These are phyloP conservation scores for Anolis carolinensis DNA, from an alignment of 2,113 vertebrate genomes.

Conservation along the genomic window DNA sequence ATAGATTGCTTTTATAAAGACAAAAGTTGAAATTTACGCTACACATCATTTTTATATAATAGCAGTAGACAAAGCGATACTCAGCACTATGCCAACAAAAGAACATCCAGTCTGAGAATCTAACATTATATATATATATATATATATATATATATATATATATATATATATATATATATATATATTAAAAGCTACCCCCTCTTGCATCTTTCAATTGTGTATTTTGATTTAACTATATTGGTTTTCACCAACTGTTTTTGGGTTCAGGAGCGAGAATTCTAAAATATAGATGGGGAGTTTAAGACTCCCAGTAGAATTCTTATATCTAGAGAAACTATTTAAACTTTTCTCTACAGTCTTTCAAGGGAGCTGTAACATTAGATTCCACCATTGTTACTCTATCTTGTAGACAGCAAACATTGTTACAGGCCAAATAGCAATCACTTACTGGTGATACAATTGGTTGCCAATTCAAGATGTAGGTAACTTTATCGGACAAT, in stretches of 20 bases:
- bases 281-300: neutral
- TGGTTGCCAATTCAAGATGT: neutral
- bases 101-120: neutral
- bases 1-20: neutral
- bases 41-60: neutral
- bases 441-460: neutral
- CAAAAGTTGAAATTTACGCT: neutral
- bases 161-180: too few species aligned
- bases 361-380: neutral
- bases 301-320: neutral
- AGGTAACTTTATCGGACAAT: slow-evolving; percentile 17
- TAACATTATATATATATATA: too few species aligned
- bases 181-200: neutral
- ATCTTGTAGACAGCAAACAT: neutral
- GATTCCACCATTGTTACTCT: neutral
- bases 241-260: neutral
- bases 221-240: neutral
- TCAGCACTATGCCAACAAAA: neutral
- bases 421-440: neutral
- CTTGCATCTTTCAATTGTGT: neutral
- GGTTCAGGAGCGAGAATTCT: neutral
- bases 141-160: too few species aligned
- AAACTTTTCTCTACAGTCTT: neutral
- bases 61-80: too few species aligned
- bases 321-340: neutral